A percentile compares a stretch with the other conserved stretches of the same genome.
These are phyloP conservation scores for Strix uralensis DNA, from an alignment of 2,113 vertebrate species.

Conservation along the genomic window DNA sequence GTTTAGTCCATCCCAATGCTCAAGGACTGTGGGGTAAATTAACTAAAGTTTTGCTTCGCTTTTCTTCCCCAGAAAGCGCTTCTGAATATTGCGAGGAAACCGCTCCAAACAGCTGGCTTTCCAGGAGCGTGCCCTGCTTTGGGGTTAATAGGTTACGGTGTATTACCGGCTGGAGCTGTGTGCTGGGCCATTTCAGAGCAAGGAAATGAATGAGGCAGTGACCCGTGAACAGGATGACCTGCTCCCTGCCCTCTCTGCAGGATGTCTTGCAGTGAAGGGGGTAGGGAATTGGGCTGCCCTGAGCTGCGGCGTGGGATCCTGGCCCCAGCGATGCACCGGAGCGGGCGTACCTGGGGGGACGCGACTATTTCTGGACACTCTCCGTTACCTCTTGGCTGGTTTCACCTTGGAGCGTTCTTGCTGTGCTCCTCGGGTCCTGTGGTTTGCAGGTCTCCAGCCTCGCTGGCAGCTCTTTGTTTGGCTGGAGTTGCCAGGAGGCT, in stretches of 20 bases:
- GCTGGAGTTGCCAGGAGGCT: neutral
- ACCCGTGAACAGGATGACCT: neutral
- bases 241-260: neutral
- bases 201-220: neutral
- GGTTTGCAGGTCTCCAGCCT: neutral
- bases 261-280: neutral
- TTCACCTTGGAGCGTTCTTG: neutral
- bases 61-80: neutral
- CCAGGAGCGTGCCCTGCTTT: neutral
- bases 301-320: neutral
- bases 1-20: neutral
- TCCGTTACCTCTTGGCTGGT: neutral
- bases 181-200: neutral
- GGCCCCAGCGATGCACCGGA: neutral
- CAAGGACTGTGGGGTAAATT: neutral
- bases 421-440: neutral
- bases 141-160: neutral
- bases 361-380: fast-evolving
- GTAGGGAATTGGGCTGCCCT: neutral
- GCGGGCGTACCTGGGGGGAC: fast-evolving
- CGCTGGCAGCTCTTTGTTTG: neutral
- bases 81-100: neutral
- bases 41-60: neutral
- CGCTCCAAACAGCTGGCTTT: neutral
- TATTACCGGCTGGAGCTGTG: neutral